Evolutionary conservation across 2,888 invertebrate genomes (phyloP), one percentile per base, ranked within the genome.

Genomic region (Cerastis leucographa): DNA sequence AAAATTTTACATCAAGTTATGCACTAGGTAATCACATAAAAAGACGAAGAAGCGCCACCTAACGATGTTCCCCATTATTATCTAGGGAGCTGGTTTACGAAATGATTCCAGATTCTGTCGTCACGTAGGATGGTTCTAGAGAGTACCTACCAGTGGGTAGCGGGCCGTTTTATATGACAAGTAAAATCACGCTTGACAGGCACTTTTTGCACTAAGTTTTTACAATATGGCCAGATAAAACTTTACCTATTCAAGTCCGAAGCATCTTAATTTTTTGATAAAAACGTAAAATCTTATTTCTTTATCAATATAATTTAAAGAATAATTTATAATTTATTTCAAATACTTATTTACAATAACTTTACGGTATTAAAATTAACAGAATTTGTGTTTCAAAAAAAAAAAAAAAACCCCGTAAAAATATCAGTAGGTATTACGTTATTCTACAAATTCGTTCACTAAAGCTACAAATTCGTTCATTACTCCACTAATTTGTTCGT

Each of bases 41-140:
- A 35, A 35, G 35, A 35, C 1, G 35, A 35, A 35, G 35, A 35
- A 35, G 76, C 76, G 76, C 59, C 74, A 74, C 76, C 74, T 74
- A 42, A 61, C 74, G 25, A n/a, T 29, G 12, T 19, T 40, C 17
- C 46, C 17, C 17, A 25, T 17, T 12, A 49, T 42, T 49, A 61
- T 61, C 19, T 29, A 74, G 59, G 14, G 22, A 46, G 46, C 59
- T 59, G 6, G 46, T 40, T 25, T 12, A 25, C 25, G 8, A 22
- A n/a, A 14, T 11, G 35, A 25, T 74, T 46, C 22, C 29, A 46
- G 22, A 9, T 42, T 49, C 6, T 40, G 17, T n/a, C 22, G 51
- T 25, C 19, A 40, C 35, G 65, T 22, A 19, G 2, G 14, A 14
- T 74, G 11, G 35, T 42, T 44, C 14, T 44, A 19, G n/a, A 17